These are phyloP conservation scores for Camelus dromedarius DNA, from an alignment of 2,113 vertebrate genomes.

Conservation along the genomic window DNA sequence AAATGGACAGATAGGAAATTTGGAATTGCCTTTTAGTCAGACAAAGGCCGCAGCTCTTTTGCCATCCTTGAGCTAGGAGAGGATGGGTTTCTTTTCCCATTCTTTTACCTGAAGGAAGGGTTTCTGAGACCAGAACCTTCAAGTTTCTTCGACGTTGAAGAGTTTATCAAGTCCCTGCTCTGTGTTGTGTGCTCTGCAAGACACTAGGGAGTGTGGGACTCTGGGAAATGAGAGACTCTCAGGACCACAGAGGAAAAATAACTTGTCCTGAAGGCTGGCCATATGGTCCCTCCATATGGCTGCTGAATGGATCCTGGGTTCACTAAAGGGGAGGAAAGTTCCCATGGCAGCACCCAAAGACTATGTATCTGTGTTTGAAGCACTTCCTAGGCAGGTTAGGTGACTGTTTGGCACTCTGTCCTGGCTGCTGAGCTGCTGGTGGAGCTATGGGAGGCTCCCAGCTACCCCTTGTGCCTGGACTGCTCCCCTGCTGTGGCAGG, in stretches of 20 bases:
- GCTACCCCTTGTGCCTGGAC: background rate
- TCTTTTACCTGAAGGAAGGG: constrained; percentile 9
- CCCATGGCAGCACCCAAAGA: background rate
- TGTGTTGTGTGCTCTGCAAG: background rate
- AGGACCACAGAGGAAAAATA: background rate
- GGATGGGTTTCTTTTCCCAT: background rate
- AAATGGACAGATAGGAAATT: background rate
- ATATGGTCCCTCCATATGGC: background rate
- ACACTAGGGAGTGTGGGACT: background rate
- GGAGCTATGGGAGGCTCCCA: background rate
- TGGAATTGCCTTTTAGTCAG: background rate
- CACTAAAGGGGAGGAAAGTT: background rate
- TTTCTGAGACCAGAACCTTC: constrained; percentile 44
- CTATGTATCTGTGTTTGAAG: background rate
- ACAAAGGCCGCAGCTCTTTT: background rate
- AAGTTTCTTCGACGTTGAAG: background rate
- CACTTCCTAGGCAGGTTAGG: background rate
- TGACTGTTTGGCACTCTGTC: background rate
- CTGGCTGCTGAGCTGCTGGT: background rate
- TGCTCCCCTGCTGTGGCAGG: background rate
- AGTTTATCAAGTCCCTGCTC: background rate
- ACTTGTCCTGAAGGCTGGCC: background rate
- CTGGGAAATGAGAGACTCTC: background rate
- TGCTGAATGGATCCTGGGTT: background rate
- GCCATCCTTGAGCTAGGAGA: background rate